phyloP scores from a whole-genome alignment of 2,888 invertebrate species.

The Conops quadrifasciatus region DNA sequence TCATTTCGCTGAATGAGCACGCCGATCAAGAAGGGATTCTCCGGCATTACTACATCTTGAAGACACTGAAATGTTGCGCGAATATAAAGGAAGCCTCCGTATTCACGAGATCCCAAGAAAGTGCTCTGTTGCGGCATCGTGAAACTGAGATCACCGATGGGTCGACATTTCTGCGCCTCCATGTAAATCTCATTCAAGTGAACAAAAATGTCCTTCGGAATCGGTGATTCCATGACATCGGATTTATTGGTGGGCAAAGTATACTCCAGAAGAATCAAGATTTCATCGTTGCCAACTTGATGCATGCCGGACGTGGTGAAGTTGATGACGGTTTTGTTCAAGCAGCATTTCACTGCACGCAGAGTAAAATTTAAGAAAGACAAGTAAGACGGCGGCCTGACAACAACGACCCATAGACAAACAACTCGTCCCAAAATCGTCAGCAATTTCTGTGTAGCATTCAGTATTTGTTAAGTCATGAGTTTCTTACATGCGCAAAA shows the following conservation, averaged over 20 bases:
- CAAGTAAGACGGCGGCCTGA: not conserved
- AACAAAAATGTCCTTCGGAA: slow-evolving; percentile 77
- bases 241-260: slow-evolving; percentile 68
- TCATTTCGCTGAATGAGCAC: slow-evolving; percentile 77
- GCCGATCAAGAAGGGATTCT: slow-evolving; percentile 79
- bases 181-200: slow-evolving; percentile 78
- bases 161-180: slow-evolving; percentile 72
- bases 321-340: slow-evolving; percentile 78
- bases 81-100: slow-evolving; percentile 84
- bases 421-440: no score
- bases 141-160: slow-evolving; percentile 76
- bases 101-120: slow-evolving; percentile 76
- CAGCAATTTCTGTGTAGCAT: no score
- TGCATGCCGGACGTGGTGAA: slow-evolving; percentile 80
- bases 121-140: slow-evolving; percentile 67
- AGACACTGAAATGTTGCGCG: slow-evolving; percentile 83
- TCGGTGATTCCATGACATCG: slow-evolving; percentile 34
- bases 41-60: slow-evolving; percentile 76
- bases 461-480: no score
- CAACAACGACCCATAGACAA: no score
- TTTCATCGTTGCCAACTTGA: slow-evolving; percentile 84
- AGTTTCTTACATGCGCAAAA: no score
- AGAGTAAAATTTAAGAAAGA: slow-evolving; percentile 29
- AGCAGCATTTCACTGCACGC: slow-evolving; percentile 76
- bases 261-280: slow-evolving; percentile 77